Evolutionary conservation across 2,113 vertebrate genomes (phyloP), one percentile per base, ranked within the genome.

Genomic region (Sebastes fasciatus): DNA sequence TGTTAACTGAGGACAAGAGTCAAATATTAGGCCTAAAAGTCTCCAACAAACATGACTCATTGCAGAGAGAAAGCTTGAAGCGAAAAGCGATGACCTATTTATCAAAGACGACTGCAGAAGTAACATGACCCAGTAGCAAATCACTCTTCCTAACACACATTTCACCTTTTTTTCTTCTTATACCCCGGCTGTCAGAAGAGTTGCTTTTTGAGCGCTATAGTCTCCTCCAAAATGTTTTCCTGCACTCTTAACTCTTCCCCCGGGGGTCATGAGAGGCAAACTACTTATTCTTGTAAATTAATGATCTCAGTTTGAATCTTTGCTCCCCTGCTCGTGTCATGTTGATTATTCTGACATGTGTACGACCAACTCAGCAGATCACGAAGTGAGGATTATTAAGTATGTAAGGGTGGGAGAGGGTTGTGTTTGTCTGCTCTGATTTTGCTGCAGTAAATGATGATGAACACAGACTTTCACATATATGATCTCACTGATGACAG

Each of bases 1-100:
- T 19, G 42, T 79, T 42, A 79, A 23, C 46, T 13, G 57, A 61
- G 49, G 82, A 87, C 54, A 60, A 48, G 82, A 84, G 68, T 71
- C 43, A 83, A 79, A 85, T 65, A 68, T 88, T 80, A 74, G 68
- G 67, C 71, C 75, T 54, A 16, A 84, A 83, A 81, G 72, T 70
- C 80, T 80, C 88, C 61, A 77, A 83, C 85, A 82, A 83, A 86
- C 68, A 86, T 88, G 88, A 92, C 17, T 91, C 91, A 90, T 54
- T 65, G 77, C 74, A 46, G 43, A 74, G 23, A 70, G 49, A 82
- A 79, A 74, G 86, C 90, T 88, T 21, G 66, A 81, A 91, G 91
- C 89, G n/a, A 84, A 84, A 74, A 81, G 57, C 12, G 6, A 21
- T 90, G 86, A 91, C 89, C 89, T 77, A 89, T 83, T 92, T 89